Conservation (phyloP, 2,888 invertebrate species). For the Agrilus mali region DNA sequence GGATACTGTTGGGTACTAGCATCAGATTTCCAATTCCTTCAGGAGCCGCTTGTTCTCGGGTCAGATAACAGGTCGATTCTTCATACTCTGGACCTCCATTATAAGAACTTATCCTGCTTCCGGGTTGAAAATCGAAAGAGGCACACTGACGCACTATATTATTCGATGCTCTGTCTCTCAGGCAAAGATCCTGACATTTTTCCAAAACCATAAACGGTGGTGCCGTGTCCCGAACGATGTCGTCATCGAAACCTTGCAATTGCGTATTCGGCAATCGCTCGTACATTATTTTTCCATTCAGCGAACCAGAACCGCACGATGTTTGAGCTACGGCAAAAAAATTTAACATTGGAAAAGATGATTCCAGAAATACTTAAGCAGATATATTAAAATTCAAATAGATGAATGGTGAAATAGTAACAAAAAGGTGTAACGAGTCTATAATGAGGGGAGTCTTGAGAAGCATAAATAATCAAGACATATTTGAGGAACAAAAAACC, state of each 20-base stretch:
- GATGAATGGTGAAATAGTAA: no score
- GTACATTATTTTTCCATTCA: conserved; percentile 68
- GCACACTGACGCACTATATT: conserved; percentile 75
- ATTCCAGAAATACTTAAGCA: no score
- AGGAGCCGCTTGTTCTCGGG: conserved; percentile 73
- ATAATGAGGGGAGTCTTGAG: no score
- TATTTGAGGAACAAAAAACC: no score
- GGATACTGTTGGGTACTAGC: conserved; percentile 78
- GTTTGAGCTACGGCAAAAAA: conserved; percentile 55
- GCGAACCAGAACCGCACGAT: conserved; percentile 77
- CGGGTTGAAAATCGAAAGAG: conserved; percentile 85
- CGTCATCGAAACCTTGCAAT: conserved; percentile 79
- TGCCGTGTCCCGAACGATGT: conserved; percentile 72
- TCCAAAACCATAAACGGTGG: conserved; percentile 80
- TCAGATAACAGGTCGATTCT: conserved; percentile 77
- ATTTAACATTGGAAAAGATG: background rate
- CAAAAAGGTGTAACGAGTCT: no score
- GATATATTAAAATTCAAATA: no score
- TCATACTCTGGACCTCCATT: conserved; percentile 73
- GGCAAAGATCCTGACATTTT: conserved; percentile 72
- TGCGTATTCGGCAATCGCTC: conserved; percentile 83
- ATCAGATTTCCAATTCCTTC: conserved; percentile 84
- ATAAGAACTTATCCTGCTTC: conserved; percentile 70
- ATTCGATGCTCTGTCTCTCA: conserved; percentile 66
- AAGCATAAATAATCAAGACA: no score